These are phyloP conservation scores for Medauroidea extradentata DNA, from an alignment of 1,140 invertebrate genomes.

Conservation along the genomic window DNA sequence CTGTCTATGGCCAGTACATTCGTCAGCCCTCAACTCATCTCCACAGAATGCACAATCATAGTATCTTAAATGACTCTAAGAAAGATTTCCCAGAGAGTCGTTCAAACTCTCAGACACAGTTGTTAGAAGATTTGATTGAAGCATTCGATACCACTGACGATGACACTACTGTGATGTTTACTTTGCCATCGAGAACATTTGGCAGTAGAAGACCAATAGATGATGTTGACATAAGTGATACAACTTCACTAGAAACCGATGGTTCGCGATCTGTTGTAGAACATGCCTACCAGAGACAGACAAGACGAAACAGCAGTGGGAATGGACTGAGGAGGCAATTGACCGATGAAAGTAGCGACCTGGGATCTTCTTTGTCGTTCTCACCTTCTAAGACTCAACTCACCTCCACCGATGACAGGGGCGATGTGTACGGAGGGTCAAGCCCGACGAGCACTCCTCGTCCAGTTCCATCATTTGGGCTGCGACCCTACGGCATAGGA, in stretches of 20 bases:
- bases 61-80: not conserved
- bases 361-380: not conserved
- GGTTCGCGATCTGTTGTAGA: not conserved
- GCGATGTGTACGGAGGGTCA: slow-evolving; percentile 10
- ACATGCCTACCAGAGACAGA: not conserved
- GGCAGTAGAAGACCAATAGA: not conserved
- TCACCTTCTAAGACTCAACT: not conserved
- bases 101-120: not conserved
- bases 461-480: slow-evolving; percentile 1
- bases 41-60: not conserved
- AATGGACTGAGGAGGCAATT: slow-evolving; percentile 5
- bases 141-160: not conserved
- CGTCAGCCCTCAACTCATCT: not conserved
- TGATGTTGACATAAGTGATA: not conserved
- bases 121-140: not conserved
- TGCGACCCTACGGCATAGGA: not conserved
- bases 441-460: not conserved
- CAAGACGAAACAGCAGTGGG: not conserved
- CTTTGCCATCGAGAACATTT: not conserved
- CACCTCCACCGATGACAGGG: not conserved
- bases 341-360: not conserved
- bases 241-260: not conserved
- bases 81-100: not conserved
- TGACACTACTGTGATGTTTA: not conserved
- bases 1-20: not conserved